Evolutionary conservation across 2,797 vertebrate species (phyloP), one percentile per base, ranked within the genome.

Genomic region (Pseudochaenichthys georgianus): DNA sequence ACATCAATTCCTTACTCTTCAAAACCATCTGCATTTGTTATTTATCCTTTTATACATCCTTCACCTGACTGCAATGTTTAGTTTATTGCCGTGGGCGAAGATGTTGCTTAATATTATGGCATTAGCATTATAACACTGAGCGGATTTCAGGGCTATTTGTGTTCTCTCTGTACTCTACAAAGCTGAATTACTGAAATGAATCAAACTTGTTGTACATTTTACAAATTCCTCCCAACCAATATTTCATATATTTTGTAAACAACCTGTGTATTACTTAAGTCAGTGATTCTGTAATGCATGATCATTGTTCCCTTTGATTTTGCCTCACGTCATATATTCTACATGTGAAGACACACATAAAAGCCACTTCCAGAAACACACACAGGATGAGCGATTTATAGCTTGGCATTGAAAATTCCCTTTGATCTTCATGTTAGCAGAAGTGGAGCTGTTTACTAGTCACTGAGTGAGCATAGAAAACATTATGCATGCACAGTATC

Each of bases 401-500:
- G 83, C 86, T 80, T 85, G 76, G 84, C 89, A 89, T 89, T 90
- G 78, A 87, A 80, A 84, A 90, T 89, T 91, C 87, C 61, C 77
- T 92, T 92, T 93, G 87, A 93, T 92, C 82, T 70, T 80, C 53
- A 65, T 81, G 86, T 89, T 86, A 82, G 77, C 71, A 81, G 70
- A 80, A 77, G 69, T 85, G 82, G 78, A 85, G 75, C 76, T 84
- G 85, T 90, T 89, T 89, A 85, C 83, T 87, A 88, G 90, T 90
- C 88, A 89, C 80, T 15, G n/a, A 83, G 72, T 67, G 73, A 75
- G 78, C 81, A 80, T 43, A 64, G 64, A 53, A 70, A 55, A 74
- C 57, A 81, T 38, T 70, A 87, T 87, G 69, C 78, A 78, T 75
- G 69, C 13, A 9, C 73, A 67, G 71, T 82, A 80, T 86, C 81